A percentile compares a stretch with the other conserved stretches of the same genome.
Evolutionary conservation across 2,888 invertebrate genomes (phyloP).

Genomic region (Yponomeuta evonymella): DNA sequence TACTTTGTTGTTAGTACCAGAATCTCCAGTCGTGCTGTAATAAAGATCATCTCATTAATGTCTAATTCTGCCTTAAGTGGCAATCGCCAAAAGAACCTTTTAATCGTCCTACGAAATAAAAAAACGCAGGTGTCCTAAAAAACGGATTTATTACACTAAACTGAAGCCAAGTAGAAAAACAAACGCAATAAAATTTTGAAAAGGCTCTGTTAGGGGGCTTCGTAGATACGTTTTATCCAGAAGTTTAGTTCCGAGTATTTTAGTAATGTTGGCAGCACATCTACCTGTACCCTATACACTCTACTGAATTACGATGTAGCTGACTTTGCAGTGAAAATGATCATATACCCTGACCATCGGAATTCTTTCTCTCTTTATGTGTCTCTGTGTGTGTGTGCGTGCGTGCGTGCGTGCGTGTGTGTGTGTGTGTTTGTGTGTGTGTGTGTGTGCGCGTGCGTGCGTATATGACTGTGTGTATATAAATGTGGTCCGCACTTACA

Average conservation of each 20-base stretch:
- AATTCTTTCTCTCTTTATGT: no score
- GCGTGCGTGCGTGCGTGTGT: no score
- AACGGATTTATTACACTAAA: conserved; percentile 43
- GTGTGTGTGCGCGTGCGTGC: no score
- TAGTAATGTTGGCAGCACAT: neutral
- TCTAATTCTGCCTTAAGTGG: neutral
- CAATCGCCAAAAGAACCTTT: conserved; percentile 6
- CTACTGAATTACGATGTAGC: no score
- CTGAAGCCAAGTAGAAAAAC: conserved; percentile 48
- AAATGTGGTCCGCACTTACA: no score
- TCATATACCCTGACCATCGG: no score
- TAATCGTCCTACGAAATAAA: conserved; percentile 10
- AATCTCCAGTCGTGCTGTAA: neutral
- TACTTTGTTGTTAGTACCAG: neutral
- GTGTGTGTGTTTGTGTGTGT: no score
- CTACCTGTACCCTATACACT: neutral
- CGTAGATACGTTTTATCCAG: neutral
- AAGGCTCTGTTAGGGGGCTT: conserved; percentile 30
- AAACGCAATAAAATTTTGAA: conserved; percentile 55
- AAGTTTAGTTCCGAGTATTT: neutral
- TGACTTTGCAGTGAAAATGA: no score
- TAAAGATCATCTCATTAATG: neutral
- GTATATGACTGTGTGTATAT: no score
- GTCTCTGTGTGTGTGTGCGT: no score
- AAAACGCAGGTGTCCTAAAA: conserved; percentile 38